Conservation (phyloP, 2,888 invertebrate genomes). For the Lottia scabra region DNA sequence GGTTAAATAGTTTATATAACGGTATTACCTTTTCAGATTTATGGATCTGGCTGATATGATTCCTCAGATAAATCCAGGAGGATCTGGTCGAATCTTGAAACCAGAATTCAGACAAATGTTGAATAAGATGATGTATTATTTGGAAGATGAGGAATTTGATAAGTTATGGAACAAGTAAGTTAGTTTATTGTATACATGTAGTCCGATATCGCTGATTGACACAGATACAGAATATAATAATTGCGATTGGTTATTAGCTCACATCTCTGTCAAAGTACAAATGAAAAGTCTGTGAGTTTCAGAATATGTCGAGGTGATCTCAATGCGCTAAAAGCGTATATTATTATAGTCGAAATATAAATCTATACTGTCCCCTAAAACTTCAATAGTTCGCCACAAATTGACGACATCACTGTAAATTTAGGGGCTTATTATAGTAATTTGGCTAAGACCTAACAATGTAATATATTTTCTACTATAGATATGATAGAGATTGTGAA, state of each 20-base stretch:
- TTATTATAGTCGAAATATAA: no score
- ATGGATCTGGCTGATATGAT: conserved; percentile 63
- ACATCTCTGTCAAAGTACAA: no score
- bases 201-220: no score
- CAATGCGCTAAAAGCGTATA: no score
- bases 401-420: no score
- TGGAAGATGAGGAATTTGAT: conserved; percentile 67
- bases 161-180: conserved; percentile 66
- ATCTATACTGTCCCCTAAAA: no score
- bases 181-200: not conserved
- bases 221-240: no score
- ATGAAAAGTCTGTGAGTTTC: no score
- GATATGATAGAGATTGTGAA: conserved; percentile 57
- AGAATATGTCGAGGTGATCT: no score
- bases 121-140: conserved; percentile 60
- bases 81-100: conserved; percentile 60
- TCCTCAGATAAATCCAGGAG: conserved; percentile 64
- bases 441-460: not conserved
- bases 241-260: no score
- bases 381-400: no score
- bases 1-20: not conserved
- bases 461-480: conserved; percentile 20
- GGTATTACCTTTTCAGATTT: conserved; percentile 45
- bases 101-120: conserved; percentile 64
- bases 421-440: no score